Evolutionary conservation across 2,888 invertebrate genomes (phyloP).

Genomic region (Eurois occulta): DNA sequence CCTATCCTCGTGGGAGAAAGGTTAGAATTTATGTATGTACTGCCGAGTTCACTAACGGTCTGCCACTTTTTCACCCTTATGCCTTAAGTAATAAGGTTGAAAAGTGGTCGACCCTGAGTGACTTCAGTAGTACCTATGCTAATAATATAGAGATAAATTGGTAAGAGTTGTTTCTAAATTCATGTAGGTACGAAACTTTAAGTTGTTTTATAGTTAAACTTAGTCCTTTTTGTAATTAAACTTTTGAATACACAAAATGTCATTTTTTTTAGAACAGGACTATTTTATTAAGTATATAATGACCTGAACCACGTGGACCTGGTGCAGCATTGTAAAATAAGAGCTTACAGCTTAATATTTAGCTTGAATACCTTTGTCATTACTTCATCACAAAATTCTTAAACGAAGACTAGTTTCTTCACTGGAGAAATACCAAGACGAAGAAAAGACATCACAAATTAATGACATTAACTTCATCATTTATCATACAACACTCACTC

Average conservation of each 20-base stretch:
- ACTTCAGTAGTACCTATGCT: too few relatives aligned
- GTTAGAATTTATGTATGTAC: too few relatives aligned
- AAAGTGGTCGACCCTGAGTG: too few relatives aligned
- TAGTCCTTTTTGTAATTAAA: too few relatives aligned
- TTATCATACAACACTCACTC: conserved; percentile 18
- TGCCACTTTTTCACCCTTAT: too few relatives aligned
- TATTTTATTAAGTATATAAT: not conserved
- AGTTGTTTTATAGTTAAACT: too few relatives aligned
- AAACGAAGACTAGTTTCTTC: not conserved
- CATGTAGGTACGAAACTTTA: not conserved
- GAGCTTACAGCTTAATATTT: not conserved
- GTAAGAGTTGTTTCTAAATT: not conserved
- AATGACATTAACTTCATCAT: conserved; percentile 8
- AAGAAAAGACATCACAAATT: conserved; percentile 1
- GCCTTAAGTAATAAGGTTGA: too few relatives aligned
- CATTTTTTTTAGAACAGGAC: not conserved
- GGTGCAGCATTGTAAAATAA: not conserved
- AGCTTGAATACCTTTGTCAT: not conserved
- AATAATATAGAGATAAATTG: not conserved
- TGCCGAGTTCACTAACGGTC: too few relatives aligned
- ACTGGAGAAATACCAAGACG: not conserved
- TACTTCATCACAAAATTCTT: not conserved
- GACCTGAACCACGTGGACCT: too few relatives aligned
- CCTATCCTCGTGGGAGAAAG: not conserved
- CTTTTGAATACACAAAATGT: not conserved